A percentile compares a stretch with the other conserved stretches of the same genome.
phyloP scores from a whole-genome alignment of 2,888 invertebrate genomes.

The Craniophora ligustri region DNA sequence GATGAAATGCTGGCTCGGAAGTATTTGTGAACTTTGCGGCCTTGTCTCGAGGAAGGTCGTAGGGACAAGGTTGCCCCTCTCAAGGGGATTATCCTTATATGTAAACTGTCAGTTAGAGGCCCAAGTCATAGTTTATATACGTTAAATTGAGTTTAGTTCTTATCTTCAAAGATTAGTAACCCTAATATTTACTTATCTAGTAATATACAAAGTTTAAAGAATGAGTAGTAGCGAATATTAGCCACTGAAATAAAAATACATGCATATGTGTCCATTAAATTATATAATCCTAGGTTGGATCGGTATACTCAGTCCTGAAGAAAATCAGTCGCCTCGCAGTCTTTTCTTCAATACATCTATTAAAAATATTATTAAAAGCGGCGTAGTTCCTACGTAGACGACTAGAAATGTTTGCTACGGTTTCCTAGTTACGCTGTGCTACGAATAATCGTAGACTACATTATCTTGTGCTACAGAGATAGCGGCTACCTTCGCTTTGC shows the following conservation, averaged over 20 bases:
- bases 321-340: no score
- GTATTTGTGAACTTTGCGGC: constrained; percentile 46
- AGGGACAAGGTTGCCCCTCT: constrained; percentile 53
- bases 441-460: constrained; percentile 25
- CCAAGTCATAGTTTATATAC: constrained; percentile 42
- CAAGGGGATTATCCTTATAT: constrained; percentile 58
- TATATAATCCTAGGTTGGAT: no score
- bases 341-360: no score
- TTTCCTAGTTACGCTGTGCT: no score
- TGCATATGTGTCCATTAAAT: no score
- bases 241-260: no score
- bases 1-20: constrained; percentile 7
- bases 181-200: background rate
- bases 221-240: no score
- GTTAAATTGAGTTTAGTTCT: no score
- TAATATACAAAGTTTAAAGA: no score
- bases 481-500: background rate
- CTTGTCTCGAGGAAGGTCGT: constrained; percentile 61
- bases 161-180: no score
- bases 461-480: background rate
- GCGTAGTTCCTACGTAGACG: constrained; percentile 6
- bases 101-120: constrained; percentile 26
- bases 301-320: no score
- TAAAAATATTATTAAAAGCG: background rate
- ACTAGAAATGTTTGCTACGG: no score